These are phyloP conservation scores for Zaprionus obscuricornis DNA, from an alignment of 2,888 invertebrate species.

Conservation along the genomic window DNA sequence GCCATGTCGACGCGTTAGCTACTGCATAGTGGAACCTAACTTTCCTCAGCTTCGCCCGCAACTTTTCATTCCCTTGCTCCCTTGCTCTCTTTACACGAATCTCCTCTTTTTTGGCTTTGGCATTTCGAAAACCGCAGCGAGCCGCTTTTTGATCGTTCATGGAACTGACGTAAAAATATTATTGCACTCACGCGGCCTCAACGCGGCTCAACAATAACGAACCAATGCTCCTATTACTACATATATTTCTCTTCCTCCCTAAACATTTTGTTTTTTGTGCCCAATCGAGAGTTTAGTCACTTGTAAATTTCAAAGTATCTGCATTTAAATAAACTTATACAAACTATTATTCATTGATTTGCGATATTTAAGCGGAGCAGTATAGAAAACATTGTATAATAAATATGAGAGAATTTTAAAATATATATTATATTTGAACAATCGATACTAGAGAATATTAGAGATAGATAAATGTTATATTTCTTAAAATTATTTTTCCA, in stretches of 20 bases:
- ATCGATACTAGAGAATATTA: no score
- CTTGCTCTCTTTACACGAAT: not conserved
- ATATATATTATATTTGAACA: no score
- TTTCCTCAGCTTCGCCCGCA: no score
- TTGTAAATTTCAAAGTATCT: slow-evolving; percentile 31
- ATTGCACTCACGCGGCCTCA: slow-evolving; percentile 54
- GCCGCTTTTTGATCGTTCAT: slow-evolving; percentile 54
- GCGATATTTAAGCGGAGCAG: no score
- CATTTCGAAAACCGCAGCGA: slow-evolving; percentile 50
- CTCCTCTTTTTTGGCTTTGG: slow-evolving; percentile 37
- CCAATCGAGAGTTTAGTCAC: slow-evolving; percentile 35
- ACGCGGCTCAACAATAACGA: slow-evolving; percentile 14
- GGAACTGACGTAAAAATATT: slow-evolving; percentile 57
- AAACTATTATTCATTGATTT: no score
- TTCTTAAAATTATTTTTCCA: no score
- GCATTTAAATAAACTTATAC: slow-evolving; percentile 17
- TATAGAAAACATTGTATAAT: no score
- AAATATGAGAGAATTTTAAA: no score
- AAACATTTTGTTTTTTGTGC: slow-evolving; percentile 19
- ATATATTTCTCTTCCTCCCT: not conserved
- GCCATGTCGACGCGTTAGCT: slow-evolving; percentile 51
- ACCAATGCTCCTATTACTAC: not conserved
- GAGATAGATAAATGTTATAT: no score
- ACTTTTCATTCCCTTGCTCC: not conserved
- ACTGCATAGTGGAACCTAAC: slow-evolving; percentile 16